phyloP scores from a whole-genome alignment of 2,797 vertebrate genomes.

The Semotilus atromaculatus region DNA sequence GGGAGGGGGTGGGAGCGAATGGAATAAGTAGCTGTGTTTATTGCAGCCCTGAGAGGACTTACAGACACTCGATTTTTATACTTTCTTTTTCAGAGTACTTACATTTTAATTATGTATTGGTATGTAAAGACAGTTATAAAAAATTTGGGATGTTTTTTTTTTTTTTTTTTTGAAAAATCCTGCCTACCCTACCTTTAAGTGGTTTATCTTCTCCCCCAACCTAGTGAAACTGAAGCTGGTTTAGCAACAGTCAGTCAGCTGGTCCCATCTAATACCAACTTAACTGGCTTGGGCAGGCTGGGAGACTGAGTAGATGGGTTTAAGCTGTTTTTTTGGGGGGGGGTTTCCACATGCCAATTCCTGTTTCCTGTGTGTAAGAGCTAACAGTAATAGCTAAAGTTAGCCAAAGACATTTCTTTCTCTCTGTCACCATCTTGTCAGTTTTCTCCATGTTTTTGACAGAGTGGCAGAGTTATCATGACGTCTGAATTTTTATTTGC shows the following conservation, averaged over 20 bases:
- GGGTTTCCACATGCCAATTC: neutral
- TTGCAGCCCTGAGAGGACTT: too few relatives aligned
- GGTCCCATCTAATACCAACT: neutral
- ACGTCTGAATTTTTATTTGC: neutral
- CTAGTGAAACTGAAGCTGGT: neutral
- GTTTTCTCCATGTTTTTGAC: constrained; percentile 5
- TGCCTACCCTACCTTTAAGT: too few relatives aligned
- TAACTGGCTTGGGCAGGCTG: neutral
- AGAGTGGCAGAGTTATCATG: constrained; percentile 6
- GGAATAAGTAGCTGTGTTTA: too few relatives aligned
- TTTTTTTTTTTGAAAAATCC: too few relatives aligned
- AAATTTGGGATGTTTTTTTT: too few relatives aligned
- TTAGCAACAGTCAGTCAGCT: neutral
- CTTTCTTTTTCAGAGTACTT: too few relatives aligned
- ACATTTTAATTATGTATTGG: too few relatives aligned
- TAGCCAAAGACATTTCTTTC: neutral
- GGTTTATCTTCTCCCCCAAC: neutral
- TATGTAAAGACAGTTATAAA: too few relatives aligned
- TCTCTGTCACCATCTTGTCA: neutral
- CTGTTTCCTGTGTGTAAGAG: neutral
- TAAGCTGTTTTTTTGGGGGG: neutral
- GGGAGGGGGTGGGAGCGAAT: too few relatives aligned
- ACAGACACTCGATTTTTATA: too few relatives aligned
- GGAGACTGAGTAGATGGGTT: neutral
- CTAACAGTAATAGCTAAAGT: neutral